phyloP scores from a whole-genome alignment of 1,140 invertebrate species.

The Plectrocnemia conspersa region DNA sequence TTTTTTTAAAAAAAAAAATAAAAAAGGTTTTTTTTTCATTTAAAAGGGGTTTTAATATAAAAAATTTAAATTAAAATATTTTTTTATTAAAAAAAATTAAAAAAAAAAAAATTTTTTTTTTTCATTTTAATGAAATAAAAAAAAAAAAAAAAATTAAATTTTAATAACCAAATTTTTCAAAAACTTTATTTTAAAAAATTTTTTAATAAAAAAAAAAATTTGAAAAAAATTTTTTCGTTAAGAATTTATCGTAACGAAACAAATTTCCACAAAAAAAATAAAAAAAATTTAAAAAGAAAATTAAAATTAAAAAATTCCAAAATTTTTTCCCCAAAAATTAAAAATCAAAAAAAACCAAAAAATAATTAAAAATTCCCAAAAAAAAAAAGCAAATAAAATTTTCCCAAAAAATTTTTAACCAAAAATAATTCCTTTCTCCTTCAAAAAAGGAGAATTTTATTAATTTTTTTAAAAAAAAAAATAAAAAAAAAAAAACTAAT shows the following conservation, averaged over 20 bases:
- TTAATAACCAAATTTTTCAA: slow-evolving; percentile 50
- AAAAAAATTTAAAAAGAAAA: slow-evolving; percentile 40
- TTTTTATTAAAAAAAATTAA: slow-evolving; percentile 39
- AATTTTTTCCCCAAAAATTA: slow-evolving; percentile 12
- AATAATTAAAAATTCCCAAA: neutral
- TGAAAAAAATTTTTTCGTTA: slow-evolving; percentile 44
- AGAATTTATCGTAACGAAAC: slow-evolving; percentile 44
- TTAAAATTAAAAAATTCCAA: slow-evolving; percentile 30
- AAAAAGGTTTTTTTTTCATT: slow-evolving; percentile 47
- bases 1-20: slow-evolving; percentile 43
- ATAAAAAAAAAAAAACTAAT: no score
- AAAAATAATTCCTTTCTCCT: no score
- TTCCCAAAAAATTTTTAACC: no score
- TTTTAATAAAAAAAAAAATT: slow-evolving; percentile 52
- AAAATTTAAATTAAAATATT: slow-evolving; percentile 36
- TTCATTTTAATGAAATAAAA: slow-evolving; percentile 45
- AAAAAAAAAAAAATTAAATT: slow-evolving; percentile 45
- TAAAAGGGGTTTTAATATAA: slow-evolving; percentile 35
- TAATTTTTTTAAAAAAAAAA: no score
- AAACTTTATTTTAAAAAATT: slow-evolving; percentile 52
- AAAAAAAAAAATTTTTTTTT: slow-evolving; percentile 31
- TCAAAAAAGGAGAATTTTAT: no score
- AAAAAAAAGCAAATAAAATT: no score
- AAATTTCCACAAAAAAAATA: no score
- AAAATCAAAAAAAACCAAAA: neutral